Conservation (phyloP, 2,888 invertebrate genomes). For the Pachydiplax longipennis region DNA sequence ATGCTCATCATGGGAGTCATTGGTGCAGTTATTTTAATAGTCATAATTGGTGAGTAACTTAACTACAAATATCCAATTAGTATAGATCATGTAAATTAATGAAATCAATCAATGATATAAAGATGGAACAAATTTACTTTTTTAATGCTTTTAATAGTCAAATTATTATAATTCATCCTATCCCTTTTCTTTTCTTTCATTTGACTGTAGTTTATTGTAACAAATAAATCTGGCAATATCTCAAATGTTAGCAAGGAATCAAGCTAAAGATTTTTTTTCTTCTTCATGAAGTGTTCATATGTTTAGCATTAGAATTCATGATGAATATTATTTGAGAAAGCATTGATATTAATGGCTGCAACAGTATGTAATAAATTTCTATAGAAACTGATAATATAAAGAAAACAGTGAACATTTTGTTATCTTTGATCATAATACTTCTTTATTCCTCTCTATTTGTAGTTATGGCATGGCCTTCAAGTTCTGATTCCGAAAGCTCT, state of each 20-base stretch:
- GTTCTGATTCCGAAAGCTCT: neutral
- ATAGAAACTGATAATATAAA: neutral
- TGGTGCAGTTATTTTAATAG: constrained; percentile 80
- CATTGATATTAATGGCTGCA: too few relatives aligned
- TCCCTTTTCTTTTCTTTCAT: too few relatives aligned
- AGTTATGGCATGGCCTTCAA: constrained; percentile 25
- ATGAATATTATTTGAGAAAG: too few relatives aligned
- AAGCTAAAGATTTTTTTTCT: too few relatives aligned
- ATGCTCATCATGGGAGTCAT: constrained; percentile 91
- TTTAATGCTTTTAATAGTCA: neutral
- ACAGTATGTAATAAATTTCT: neutral
- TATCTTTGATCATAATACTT: neutral
- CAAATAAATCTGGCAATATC: too few relatives aligned
- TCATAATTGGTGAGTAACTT: constrained; percentile 82
- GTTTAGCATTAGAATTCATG: too few relatives aligned
- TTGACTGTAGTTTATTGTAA: too few relatives aligned
- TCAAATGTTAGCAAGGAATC: too few relatives aligned
- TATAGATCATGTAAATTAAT: neutral
- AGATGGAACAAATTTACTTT: neutral
- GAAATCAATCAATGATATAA: neutral
- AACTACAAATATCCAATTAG: neutral
- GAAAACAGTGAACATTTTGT: neutral
- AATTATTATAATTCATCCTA: too few relatives aligned
- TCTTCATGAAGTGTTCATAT: too few relatives aligned
- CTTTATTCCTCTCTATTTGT: neutral